These are phyloP conservation scores for Horisme vitalbata DNA, from an alignment of 2,888 invertebrate genomes.

Conservation along the genomic window DNA sequence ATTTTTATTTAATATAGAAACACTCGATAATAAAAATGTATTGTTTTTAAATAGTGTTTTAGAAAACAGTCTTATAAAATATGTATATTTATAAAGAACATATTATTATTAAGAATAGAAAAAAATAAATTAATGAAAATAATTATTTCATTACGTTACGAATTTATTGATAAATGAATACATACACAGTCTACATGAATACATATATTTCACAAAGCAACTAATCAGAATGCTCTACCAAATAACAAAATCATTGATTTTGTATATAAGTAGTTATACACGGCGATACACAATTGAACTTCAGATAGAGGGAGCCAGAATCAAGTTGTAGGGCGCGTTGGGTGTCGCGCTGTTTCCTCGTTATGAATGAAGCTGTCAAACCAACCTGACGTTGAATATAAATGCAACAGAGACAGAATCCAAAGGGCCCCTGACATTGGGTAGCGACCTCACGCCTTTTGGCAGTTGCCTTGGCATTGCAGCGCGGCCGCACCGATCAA, in stretches of 20 bases:
- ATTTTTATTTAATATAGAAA: conserved; percentile 1
- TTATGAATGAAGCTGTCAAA: conserved; percentile 23
- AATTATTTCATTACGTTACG: too few relatives aligned
- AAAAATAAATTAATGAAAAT: too few relatives aligned
- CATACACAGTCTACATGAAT: too few relatives aligned
- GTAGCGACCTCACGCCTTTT: conserved; percentile 71
- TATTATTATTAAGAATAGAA: too few relatives aligned
- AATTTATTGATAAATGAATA: too few relatives aligned
- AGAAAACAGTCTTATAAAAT: too few relatives aligned
- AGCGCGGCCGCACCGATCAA: conserved; percentile 61
- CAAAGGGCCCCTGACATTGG: conserved; percentile 80
- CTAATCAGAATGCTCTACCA: too few relatives aligned
- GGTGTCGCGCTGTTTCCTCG: conserved; percentile 10
- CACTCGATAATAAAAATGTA: background rate
- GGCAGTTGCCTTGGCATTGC: conserved; percentile 80
- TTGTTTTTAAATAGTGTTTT: too few relatives aligned
- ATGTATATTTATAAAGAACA: too few relatives aligned
- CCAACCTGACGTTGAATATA: conserved; percentile 31
- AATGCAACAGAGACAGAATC: conserved; percentile 57
- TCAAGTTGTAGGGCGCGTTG: background rate
- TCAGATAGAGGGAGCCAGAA: conserved; percentile 2
- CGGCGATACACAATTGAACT: background rate
- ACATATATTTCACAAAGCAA: too few relatives aligned
- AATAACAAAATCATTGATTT: too few relatives aligned
- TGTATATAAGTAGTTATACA: too few relatives aligned